Conservation (phyloP, 1,140 invertebrate species). For the Aporrectodea caliginosa region DNA sequence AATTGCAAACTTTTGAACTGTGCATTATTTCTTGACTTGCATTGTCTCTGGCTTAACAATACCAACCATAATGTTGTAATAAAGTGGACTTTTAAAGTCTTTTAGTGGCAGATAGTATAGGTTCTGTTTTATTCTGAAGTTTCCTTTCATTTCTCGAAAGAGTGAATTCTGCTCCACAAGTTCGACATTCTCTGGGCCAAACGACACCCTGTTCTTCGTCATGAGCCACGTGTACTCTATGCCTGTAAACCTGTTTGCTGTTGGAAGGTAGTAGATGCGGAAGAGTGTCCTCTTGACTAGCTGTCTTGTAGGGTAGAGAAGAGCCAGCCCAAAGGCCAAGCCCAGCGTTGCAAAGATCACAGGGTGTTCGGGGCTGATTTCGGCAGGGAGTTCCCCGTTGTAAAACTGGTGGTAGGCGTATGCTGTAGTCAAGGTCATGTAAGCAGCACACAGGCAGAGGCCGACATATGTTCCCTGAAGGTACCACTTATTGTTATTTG, state of each 20-base stretch:
- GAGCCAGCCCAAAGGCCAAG: neutral
- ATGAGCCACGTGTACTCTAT: neutral
- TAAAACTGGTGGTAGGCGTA: neutral
- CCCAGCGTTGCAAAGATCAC: neutral
- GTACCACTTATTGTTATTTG: neutral
- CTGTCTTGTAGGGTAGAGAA: neutral
- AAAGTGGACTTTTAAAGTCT: constrained; percentile 1
- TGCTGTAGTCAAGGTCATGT: neutral
- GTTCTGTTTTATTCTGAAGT: neutral
- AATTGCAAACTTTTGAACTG: too few species aligned
- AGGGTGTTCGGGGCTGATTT: neutral
- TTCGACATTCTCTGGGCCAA: neutral
- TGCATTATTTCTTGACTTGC: neutral
- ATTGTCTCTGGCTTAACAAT: neutral
- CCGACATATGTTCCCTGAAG: neutral
- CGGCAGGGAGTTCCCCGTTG: neutral
- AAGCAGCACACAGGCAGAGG: neutral
- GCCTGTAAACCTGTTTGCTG: neutral
- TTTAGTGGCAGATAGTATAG: neutral
- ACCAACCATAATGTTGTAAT: neutral
- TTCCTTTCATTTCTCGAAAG: neutral
- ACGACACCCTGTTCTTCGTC: neutral
- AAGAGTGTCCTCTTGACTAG: neutral
- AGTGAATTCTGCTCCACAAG: neutral
- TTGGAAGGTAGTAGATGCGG: neutral